Base-by-base conservation (phyloP, 35 echinoderm and acorn worm species). In the Eucidaris tribuloides region DNA sequence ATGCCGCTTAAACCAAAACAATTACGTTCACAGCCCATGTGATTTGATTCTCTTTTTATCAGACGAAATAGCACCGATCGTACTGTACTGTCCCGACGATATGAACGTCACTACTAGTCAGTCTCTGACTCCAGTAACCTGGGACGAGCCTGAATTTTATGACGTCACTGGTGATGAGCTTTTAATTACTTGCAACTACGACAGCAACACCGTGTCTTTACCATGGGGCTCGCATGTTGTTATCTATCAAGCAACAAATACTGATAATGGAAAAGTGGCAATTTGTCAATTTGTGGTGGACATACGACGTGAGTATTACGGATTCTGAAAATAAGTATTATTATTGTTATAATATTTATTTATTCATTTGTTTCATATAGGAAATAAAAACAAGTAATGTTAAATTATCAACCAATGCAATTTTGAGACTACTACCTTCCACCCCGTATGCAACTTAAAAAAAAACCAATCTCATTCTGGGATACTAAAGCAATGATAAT, bases 101-200 rank as follows among this genome's bases (percentile, higher is more conserved):
- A 43, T 60, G 34, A 52, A 61, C 18, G 11, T 28, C 32, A 45
- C 58, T 43, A 87, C 76, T 18, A 38, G 23, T 30, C 29, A 63
- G 32, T 2, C 34, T 5, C 32, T 62, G 22, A 65, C 71, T 20
- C 57, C 62, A 24, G 76, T 87, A 34, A 62, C 76, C 15, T 87
- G 71, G 71, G 38, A 79, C 19, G 14, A 2, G 42, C 85, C 85
- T 7, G 18, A 80, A 2, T 87, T 87, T 65, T 50, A 63, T 3
- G 85, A 87, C 17, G 46, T 62, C 7, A 80, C 76, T 0, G 85
- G 85, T 4, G 76, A 87, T 65, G 56, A 79, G 27, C 30, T 87
- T 5, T 32, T 42, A 14, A 80, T 81, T 39, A 87, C 49, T 31
- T 60, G 55, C 33, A 81, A 80, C 58, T 42, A 58, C 58, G 85